A percentile compares a stretch with the other conserved stretches of the same genome.
Conservation (phyloP, 2,888 invertebrate genomes). For the Drosophila multiciliata region DNA sequence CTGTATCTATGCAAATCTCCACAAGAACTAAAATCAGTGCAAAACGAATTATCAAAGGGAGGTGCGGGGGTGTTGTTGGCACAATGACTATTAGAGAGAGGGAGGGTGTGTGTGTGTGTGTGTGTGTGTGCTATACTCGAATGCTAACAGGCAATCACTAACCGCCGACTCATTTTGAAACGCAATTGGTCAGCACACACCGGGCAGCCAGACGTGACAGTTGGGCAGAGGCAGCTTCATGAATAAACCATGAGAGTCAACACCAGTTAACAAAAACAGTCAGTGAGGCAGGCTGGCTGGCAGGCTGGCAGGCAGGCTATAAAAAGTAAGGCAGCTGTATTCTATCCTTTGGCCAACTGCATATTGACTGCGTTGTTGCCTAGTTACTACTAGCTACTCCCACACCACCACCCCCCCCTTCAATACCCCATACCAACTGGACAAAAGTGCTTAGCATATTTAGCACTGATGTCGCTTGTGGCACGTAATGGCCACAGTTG, state of each 20-base stretch:
- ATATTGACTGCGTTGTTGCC: constrained; percentile 3
- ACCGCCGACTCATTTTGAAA: constrained; percentile 68
- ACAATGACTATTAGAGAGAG: constrained; percentile 7
- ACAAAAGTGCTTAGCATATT: constrained; percentile 74
- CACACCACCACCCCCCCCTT: not conserved
- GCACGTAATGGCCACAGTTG: constrained; percentile 58
- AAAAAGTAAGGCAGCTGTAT: constrained; percentile 35
- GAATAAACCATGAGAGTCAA: constrained; percentile 70
- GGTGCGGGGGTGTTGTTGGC: not conserved
- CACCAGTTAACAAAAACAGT: constrained; percentile 70
- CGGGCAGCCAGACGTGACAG: constrained; percentile 26
- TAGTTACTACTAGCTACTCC: not conserved
- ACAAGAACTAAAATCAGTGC: constrained; percentile 49
- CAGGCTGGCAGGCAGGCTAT: constrained; percentile 27
- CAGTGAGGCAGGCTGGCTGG: constrained; percentile 15
- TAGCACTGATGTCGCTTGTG: constrained; percentile 60
- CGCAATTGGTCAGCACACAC: constrained; percentile 64
- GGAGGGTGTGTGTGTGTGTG: not conserved
- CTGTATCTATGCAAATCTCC: constrained; percentile 49
- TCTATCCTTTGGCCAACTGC: constrained; percentile 13
- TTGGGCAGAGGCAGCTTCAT: constrained; percentile 41
- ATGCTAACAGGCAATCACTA: constrained; percentile 67
- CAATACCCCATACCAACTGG: not conserved
- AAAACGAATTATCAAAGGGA: constrained; percentile 57
- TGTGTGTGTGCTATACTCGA: constrained; percentile 15